Conservation (phyloP, 2,113 vertebrate genomes). For the Dasyurus viverrinus region DNA sequence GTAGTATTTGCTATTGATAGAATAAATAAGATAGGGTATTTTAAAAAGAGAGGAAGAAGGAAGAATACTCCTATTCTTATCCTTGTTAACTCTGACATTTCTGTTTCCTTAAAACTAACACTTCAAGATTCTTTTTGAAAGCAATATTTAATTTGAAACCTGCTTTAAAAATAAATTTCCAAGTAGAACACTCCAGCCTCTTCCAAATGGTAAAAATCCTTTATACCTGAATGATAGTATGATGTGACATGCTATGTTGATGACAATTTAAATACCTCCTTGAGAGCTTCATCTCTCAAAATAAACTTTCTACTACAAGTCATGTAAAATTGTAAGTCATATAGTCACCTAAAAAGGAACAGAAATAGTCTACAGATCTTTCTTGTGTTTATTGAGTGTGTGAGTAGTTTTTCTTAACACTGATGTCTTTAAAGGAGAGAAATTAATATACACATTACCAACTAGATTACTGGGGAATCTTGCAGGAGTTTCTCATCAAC, state of each 20-base stretch:
- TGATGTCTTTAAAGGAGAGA: constrained; percentile 60
- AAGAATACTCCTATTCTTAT: constrained; percentile 12
- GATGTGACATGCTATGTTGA: not conserved
- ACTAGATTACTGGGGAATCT: constrained; percentile 74
- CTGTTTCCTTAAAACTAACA: constrained; percentile 49
- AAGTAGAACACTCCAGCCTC: constrained; percentile 43
- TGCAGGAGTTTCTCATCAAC: constrained; percentile 76
- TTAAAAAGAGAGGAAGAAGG: not conserved
- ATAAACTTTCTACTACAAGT: constrained; percentile 41
- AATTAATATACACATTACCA: constrained; percentile 76
- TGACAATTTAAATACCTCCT: constrained; percentile 54
- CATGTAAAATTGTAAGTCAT: not conserved
- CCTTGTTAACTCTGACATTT: constrained; percentile 48
- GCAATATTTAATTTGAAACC: constrained; percentile 64
- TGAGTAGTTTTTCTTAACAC: constrained; percentile 61
- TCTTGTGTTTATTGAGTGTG: constrained; percentile 39
- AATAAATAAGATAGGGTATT: constrained; percentile 28
- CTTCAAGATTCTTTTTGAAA: constrained; percentile 58
- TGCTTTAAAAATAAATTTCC: constrained; percentile 59
- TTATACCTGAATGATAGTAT: constrained; percentile 54
- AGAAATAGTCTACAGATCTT: not conserved
- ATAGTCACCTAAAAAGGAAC: constrained; percentile 30
- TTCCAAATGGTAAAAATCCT: constrained; percentile 57
- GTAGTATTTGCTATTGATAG: constrained; percentile 31
- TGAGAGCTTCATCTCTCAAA: constrained; percentile 36